Evolutionary conservation across 2,797 vertebrate genomes (phyloP), one percentile per base, ranked within the genome.

Genomic region (Syngnathus rostellatus): DNA sequence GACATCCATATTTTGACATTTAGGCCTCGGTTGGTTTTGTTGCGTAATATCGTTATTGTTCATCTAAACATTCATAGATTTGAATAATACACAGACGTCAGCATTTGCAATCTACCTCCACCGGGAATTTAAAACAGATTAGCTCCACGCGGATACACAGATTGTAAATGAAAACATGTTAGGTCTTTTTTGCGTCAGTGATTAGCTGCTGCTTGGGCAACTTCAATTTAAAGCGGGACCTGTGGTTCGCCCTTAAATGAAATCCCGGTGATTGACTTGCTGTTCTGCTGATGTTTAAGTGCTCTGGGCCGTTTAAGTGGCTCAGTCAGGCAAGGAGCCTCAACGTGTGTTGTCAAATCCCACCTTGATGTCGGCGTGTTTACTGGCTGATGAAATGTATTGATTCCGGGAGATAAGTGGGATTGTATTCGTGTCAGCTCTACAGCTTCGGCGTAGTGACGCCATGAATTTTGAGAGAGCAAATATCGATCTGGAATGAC

Each of bases 1-100:
- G 59, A 59, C 66, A 25, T 77, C 69, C 72, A 72, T 65, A 74
- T 77, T 81, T 72, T 85, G 83, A 84, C 81, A 86, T 86, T 87
- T 87, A 54, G 71, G 25, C 71, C 78, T 71, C 72, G 60, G 65
- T 5, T 31, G 66, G 53, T 76, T 74, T 73, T 67, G 82, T 81
- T 54, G 62, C 1, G 41, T 67, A 85, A 85, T 77, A 68, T 45
- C 72, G 12, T 45, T 45, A 3, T 10, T 3, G 55, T 37, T 58
- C 11, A 16, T 37, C 6, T 37, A 31, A 7, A 14, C 17, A 58
- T 55, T 48, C 23, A 31, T 19, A 37, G 31, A 58, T 58, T 57
- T 57, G 12, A 17, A 57, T 7, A 31, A 31, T 37, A 57, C 14
- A 57, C 16, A 25, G 16, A 16, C 5, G 8, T 5, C 19, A 60